Conservation (phyloP, 2,888 invertebrate species). For the Troilus luridus region DNA sequence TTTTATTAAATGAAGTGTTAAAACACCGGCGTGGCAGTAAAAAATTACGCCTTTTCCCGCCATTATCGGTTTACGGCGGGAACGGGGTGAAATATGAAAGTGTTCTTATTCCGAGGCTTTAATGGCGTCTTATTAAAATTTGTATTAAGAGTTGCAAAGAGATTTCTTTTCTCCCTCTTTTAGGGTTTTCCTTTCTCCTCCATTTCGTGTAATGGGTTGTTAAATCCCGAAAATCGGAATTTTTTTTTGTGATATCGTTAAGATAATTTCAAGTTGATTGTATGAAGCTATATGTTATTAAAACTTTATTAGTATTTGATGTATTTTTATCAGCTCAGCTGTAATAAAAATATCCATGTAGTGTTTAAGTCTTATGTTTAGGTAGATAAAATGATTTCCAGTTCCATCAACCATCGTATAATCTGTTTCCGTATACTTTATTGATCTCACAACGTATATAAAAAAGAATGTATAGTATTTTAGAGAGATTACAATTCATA, state of each 20-base stretch:
- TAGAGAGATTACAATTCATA: too few species aligned
- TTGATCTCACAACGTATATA: too few species aligned
- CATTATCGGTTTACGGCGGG: conserved; percentile 38
- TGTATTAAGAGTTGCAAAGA: conserved; percentile 33
- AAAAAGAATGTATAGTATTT: too few species aligned
- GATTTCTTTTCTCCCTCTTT: background rate
- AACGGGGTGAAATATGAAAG: background rate
- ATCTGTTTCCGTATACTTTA: too few species aligned
- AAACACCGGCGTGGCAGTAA: conserved; percentile 22
- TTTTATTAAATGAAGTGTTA: conserved; percentile 47
- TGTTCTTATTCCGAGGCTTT: conserved; percentile 24
- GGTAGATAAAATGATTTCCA: too few species aligned
- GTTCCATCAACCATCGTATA: too few species aligned
- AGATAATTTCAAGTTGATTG: background rate
- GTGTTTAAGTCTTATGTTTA: too few species aligned
- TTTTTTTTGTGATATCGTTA: background rate
- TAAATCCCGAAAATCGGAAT: background rate
- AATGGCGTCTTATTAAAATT: conserved; percentile 37
- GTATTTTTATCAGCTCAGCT: too few species aligned
- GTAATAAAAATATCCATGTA: too few species aligned
- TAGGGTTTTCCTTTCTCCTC: background rate
- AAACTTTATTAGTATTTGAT: background rate
- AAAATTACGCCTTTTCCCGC: conserved; percentile 39
- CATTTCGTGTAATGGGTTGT: conserved; percentile 22
- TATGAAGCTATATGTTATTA: background rate